These are phyloP conservation scores for Trinectes maculatus DNA, from an alignment of 2,113 vertebrate species.

Conservation along the genomic window DNA sequence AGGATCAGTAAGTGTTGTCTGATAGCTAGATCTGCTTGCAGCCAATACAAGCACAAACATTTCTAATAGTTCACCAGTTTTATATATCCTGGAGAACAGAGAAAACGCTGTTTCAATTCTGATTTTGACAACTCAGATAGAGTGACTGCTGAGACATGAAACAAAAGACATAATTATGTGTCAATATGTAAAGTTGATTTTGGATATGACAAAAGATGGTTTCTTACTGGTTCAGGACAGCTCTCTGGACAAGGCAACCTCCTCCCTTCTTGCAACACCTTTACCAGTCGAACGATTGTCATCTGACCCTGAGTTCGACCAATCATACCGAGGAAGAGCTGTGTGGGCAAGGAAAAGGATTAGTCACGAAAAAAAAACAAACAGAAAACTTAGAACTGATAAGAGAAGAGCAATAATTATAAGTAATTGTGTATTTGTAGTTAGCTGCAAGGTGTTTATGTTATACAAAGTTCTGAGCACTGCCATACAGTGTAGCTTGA, in stretches of 20 bases:
- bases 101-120: no score
- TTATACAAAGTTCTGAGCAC: neutral
- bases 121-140: no score
- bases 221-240: constrained; percentile 87
- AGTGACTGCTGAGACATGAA: no score
- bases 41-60: no score
- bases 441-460: constrained; percentile 3
- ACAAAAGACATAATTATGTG: no score
- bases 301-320: constrained; percentile 93
- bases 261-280: constrained; percentile 85
- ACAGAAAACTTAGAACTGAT: constrained; percentile 11
- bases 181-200: neutral
- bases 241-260: constrained; percentile 86
- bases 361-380: neutral
- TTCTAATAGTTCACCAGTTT: no score
- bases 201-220: neutral
- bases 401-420: neutral
- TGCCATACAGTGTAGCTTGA: constrained; percentile 27
- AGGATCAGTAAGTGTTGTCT: no score
- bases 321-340: constrained; percentile 93
- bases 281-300: constrained; percentile 90
- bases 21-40: no score
- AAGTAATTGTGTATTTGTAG: no score
- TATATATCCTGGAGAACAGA: no score
- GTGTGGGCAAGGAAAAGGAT: constrained; percentile 19